These are phyloP conservation scores for Drosophila prosaltans DNA, from an alignment of 1,140 invertebrate species.

Conservation along the genomic window DNA sequence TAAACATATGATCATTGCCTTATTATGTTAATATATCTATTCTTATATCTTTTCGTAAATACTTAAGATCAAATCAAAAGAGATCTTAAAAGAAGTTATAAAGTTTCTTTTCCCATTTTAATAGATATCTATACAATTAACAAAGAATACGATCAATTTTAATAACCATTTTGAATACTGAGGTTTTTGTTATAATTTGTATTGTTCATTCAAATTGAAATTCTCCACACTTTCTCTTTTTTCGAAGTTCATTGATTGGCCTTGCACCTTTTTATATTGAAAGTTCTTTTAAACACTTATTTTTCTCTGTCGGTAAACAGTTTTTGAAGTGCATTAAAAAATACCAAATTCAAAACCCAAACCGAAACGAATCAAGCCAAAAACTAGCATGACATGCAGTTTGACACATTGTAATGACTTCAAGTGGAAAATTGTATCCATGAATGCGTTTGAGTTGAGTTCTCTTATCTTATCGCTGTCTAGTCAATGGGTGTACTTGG, in stretches of 20 bases:
- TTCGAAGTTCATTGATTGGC: conserved; percentile 22
- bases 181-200: conserved; percentile 12
- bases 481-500: conserved; percentile 22
- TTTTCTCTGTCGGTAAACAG: conserved; percentile 1
- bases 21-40: too few species aligned
- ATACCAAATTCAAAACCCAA: background rate
- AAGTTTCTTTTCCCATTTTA: too few species aligned
- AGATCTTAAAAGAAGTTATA: too few species aligned
- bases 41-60: too few species aligned
- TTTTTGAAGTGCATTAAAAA: conserved; percentile 6
- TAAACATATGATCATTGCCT: too few species aligned
- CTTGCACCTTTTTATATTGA: background rate
- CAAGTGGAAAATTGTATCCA: conserved; percentile 4
- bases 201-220: background rate
- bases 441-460: conserved; percentile 24
- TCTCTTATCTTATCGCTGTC: conserved; percentile 39
- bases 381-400: conserved; percentile 49
- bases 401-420: conserved; percentile 44
- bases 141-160: background rate
- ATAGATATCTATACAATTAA: too few species aligned
- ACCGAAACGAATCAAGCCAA: background rate
- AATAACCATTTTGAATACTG: background rate
- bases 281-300: background rate
- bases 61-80: too few species aligned
- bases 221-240: conserved; percentile 28